Evolutionary conservation across 1,140 invertebrate genomes (phyloP), one percentile per base, ranked within the genome.

Genomic region (Papilio helenus): DNA sequence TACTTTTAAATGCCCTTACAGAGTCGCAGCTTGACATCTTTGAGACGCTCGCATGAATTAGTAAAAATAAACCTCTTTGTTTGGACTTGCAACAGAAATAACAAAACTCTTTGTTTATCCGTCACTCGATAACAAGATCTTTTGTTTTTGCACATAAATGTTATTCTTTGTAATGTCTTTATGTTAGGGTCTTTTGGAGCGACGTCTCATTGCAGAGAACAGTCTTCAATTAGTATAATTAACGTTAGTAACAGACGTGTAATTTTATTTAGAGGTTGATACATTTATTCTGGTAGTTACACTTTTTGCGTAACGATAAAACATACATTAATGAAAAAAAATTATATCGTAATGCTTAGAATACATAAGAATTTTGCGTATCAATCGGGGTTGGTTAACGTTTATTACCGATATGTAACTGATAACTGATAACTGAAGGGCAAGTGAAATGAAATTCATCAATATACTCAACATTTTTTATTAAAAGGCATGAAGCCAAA

Each of bases 51-150:
- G 61, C 8, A 73, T 51, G 46, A 55, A 55, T 76, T 76, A 39
- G 73, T 76, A 55, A 76, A 76, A 76, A 76, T 55, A 55, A 76
- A 76, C 46, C 46, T 76, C 73, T 76, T 76, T 76, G 73, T 76
- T 51, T 39, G 46, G 29, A 34, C 49, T 49, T 76, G 49, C 18
- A 55, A 76, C 14, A 8, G 26, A 51, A 49, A 55, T 76, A 76
- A 76, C 73, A 76, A 55, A 58, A 29, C 20, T 76, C 44, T 76
- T 55, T 49, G 34, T 76, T 76, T 76, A 55, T 58, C 73, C 46
- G 23, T 76, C 26, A 29, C 26, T 34, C 18, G 73, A 76, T 76
- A 76, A 76, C 49, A 76, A 76, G 7, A 55, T 58, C 73, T 76
- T 76, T 76, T 76, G 73, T 76, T 68, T 61, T 68, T 29, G 14